Conservation (phyloP, 1,140 invertebrate genomes). For the Maconellicoccus hirsutus region DNA sequence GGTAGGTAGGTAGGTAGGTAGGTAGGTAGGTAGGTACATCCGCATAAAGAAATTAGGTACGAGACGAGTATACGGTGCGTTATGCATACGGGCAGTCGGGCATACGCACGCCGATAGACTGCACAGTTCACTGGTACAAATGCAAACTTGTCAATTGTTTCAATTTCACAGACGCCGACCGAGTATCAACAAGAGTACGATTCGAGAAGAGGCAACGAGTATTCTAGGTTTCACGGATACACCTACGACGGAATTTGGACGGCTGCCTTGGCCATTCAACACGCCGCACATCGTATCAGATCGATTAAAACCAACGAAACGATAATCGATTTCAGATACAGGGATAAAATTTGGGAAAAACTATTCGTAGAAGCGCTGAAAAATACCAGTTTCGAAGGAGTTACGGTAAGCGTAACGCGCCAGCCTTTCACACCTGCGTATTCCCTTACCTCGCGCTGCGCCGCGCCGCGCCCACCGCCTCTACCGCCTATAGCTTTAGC, state of each 20-base stretch:
- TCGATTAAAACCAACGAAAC: conserved; percentile 49
- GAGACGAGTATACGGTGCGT: too few relatives aligned
- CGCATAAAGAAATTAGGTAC: too few relatives aligned
- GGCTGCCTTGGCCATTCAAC: conserved; percentile 80
- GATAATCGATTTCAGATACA: conserved; percentile 67
- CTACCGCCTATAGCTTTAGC: too few relatives aligned
- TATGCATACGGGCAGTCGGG: too few relatives aligned
- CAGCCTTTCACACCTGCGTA: too few relatives aligned
- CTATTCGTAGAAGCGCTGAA: conserved; percentile 75
- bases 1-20: too few relatives aligned
- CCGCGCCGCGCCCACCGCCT: too few relatives aligned
- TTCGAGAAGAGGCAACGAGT: conserved; percentile 59
- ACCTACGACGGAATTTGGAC: conserved; percentile 97
- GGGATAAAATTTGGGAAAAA: conserved; percentile 74
- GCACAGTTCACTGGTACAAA: too few relatives aligned
- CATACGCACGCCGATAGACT: too few relatives aligned
- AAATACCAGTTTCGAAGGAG: conserved; percentile 85
- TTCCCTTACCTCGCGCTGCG: too few relatives aligned
- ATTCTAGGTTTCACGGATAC: conserved; percentile 91
- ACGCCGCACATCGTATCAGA: conserved; percentile 57
- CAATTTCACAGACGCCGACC: conserved; percentile 57
- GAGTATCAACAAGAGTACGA: conserved; percentile 81
- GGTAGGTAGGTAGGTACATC: too few relatives aligned
- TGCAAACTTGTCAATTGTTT: too few relatives aligned
- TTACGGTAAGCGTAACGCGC: conserved; percentile 72